These are phyloP conservation scores for Dendrocincla fuliginosa DNA, from an alignment of 2,797 vertebrate genomes.

Conservation along the genomic window DNA sequence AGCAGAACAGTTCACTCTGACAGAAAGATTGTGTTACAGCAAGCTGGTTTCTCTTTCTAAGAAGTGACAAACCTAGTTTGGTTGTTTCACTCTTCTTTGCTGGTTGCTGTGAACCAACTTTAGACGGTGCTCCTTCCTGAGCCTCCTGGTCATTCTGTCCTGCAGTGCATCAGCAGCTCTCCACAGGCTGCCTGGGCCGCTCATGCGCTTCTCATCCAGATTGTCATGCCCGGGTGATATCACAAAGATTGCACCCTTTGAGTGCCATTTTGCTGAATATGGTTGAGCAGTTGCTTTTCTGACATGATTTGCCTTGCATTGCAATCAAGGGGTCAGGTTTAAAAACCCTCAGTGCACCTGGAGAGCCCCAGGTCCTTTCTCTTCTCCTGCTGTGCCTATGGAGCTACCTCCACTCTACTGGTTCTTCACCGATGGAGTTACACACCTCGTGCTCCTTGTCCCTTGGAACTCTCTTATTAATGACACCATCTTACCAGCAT, in stretches of 20 bases:
- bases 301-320: not conserved
- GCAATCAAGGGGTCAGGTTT: accelerated
- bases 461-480: not conserved
- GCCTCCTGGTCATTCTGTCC: not conserved
- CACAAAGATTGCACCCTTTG: not conserved
- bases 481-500: not conserved
- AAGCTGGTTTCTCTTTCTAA: not conserved
- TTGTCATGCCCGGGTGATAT: accelerated
- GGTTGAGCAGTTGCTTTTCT: not conserved
- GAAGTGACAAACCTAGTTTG: not conserved
- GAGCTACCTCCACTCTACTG: not conserved
- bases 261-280: not conserved
- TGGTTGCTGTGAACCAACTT: not conserved
- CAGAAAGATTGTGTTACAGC: not conserved
- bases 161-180: not conserved
- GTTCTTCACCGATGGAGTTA: accelerated
- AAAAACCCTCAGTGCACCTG: not conserved
- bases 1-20: not conserved
- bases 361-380: not conserved
- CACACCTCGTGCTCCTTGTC: not conserved
- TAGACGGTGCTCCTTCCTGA: accelerated
- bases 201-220: not conserved
- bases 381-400: not conserved
- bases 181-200: not conserved
- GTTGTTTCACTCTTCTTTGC: not conserved